Evolutionary conservation across 2,113 vertebrate genomes (phyloP), one percentile per base, ranked within the genome.

Genomic region (Callipepla californica): DNA sequence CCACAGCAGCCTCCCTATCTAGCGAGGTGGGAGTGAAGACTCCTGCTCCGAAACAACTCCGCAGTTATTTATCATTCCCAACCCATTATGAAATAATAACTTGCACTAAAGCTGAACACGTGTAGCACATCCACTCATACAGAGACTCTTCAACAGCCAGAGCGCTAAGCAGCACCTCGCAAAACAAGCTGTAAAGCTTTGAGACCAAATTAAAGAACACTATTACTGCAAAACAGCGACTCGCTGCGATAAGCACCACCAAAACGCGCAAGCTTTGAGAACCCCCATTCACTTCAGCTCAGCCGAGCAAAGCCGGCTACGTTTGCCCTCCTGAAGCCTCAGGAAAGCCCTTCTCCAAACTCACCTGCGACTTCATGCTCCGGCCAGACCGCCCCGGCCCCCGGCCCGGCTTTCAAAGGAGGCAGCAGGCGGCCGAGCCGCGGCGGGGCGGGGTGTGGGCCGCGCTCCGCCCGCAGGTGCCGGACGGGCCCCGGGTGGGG

Each of bases 251-350:
- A 59, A 85, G 28, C n/a, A 6, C 21, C 0, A 2, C 17, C 6
- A 11, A 11, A 26, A 4, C 23, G 0, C 5, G 13, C 23, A 8
- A 34, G 44, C 4, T 12, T 16, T 1, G 3, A 28, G 10, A 13
- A 5, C 17, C 19, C 15, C 1, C 13, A 13, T 4, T 7, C 47
- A 8, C 14, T 30, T 4, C 17, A 1, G 36, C 0, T 40, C 5
- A 6, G 20, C 3, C 34, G 62, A 2, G 63, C 1, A 0, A 15
- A 7, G 23, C 0, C 40, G 4, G 0, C 0, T 1, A 18, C 36
- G 26, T 12, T 8, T 18, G 4, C 11, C 47, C 20, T 36, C 36
- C 7, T 1, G 45, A 3, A 4, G 0, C 1, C 5, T 58, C 10
- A 18, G 2, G 7, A 2, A 44, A 4, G 8, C 2, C 26, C 3